Percentiles rank a stretch among this genome's conserved stretches.
These are phyloP conservation scores for Grapholita molesta DNA, from an alignment of 1,140 invertebrate species.

Conservation along the genomic window DNA sequence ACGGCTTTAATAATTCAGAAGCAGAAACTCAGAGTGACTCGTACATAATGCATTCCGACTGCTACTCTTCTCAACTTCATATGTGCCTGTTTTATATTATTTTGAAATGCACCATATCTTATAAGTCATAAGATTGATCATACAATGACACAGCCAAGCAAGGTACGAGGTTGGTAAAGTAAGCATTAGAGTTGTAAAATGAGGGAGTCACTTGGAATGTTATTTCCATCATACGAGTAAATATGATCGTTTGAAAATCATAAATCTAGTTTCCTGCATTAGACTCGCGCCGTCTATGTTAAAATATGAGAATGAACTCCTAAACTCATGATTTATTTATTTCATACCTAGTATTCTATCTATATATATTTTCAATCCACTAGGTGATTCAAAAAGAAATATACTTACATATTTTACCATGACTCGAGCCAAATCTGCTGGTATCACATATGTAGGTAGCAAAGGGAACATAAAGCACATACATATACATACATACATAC, in stretches of 20 bases:
- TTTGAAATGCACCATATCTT: background rate
- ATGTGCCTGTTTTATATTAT: background rate
- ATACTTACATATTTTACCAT: too few relatives aligned
- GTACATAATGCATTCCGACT: conserved; percentile 21
- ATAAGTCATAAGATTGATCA: background rate
- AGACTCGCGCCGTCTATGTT: background rate
- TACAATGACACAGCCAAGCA: background rate
- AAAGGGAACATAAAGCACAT: too few relatives aligned
- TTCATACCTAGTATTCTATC: too few relatives aligned
- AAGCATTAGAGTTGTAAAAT: background rate
- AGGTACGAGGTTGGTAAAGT: background rate
- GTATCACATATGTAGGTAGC: too few relatives aligned
- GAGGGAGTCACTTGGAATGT: background rate
- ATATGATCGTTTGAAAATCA: conserved; percentile 7
- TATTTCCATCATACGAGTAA: conserved; percentile 7
- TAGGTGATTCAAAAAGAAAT: too few relatives aligned
- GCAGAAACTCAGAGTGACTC: background rate
- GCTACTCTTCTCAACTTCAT: background rate
- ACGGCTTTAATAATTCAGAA: conserved; percentile 21
- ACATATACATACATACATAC: too few relatives aligned
- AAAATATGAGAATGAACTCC: background rate
- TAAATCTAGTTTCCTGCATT: background rate
- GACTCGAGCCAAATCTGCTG: too few relatives aligned
- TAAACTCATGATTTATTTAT: background rate
- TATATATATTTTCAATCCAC: too few relatives aligned